A percentile compares a stretch with the other conserved stretches of the same genome.
Evolutionary conservation across 2,113 vertebrate genomes (phyloP).

Genomic region (Cinclus cinclus): DNA sequence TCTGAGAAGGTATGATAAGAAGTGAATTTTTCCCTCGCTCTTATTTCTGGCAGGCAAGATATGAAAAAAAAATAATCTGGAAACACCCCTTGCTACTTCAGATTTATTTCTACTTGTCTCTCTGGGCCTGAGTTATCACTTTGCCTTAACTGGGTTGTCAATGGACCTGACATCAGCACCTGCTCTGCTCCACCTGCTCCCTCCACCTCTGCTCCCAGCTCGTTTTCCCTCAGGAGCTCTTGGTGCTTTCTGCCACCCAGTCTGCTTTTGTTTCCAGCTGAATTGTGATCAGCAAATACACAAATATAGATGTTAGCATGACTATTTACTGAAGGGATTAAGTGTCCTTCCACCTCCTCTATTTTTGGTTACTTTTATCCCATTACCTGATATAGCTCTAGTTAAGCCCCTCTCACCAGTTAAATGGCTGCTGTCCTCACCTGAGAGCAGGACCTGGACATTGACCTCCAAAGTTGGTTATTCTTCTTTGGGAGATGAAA

Average conservation of each 20-base stretch:
- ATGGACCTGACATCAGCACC: not conserved
- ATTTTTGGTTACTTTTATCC: not conserved
- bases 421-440: not conserved
- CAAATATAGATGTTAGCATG: not conserved
- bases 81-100: not conserved
- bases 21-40: not conserved
- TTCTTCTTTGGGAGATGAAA: not conserved
- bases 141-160: not conserved
- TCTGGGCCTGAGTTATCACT: not conserved
- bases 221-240: not conserved
- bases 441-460: not conserved
- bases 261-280: not conserved
- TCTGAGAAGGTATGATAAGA: constrained; percentile 27
- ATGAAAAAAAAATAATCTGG: not conserved
- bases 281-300: not conserved
- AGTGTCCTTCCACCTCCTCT: not conserved
- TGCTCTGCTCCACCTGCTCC: not conserved
- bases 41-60: not conserved
- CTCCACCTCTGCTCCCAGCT: not conserved
- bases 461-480: not conserved
- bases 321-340: constrained; percentile 27
- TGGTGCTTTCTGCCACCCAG: not conserved
- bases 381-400: not conserved
- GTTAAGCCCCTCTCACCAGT: not conserved
- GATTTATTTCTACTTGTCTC: not conserved